Evolutionary conservation across 1,140 invertebrate genomes (phyloP).

Genomic region (Zelostemma sp.): DNA sequence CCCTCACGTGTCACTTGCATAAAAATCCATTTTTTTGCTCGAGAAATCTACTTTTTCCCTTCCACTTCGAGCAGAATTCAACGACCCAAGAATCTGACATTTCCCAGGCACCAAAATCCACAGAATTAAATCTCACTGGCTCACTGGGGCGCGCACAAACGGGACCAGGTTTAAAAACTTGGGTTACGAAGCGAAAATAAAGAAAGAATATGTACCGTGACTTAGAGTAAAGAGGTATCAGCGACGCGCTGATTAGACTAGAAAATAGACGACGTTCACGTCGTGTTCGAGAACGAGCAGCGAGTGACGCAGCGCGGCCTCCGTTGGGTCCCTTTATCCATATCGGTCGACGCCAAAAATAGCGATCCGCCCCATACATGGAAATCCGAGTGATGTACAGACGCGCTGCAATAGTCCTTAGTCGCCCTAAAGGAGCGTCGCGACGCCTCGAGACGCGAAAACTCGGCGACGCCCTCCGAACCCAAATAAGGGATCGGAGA

Average conservation of each 20-base stretch:
- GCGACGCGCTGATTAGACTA: slow-evolving; percentile 50
- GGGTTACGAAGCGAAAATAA: not conserved
- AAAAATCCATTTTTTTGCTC: not conserved
- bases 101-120: too few species aligned
- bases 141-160: too few species aligned
- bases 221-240: slow-evolving; percentile 42
- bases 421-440: slow-evolving; percentile 55
- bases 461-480: slow-evolving; percentile 57
- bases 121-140: too few species aligned
- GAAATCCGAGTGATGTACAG: slow-evolving; percentile 53
- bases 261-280: slow-evolving; percentile 38
- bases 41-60: not conserved
- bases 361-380: slow-evolving; percentile 65
- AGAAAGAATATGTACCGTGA: slow-evolving; percentile 47
- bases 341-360: slow-evolving; percentile 63
- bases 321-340: slow-evolving; percentile 65
- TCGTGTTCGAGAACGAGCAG: slow-evolving; percentile 54
- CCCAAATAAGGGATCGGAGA: slow-evolving; percentile 66
- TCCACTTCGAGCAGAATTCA: too few species aligned
- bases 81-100: too few species aligned
- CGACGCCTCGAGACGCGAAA: slow-evolving; percentile 42
- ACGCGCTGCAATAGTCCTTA: slow-evolving; percentile 54
- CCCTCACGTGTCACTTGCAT: not conserved
- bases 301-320: slow-evolving; percentile 59
- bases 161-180: too few species aligned